Evolutionary conservation across 1,140 invertebrate species (phyloP), one percentile per base, ranked within the genome.

Genomic region (Ips typographus): DNA sequence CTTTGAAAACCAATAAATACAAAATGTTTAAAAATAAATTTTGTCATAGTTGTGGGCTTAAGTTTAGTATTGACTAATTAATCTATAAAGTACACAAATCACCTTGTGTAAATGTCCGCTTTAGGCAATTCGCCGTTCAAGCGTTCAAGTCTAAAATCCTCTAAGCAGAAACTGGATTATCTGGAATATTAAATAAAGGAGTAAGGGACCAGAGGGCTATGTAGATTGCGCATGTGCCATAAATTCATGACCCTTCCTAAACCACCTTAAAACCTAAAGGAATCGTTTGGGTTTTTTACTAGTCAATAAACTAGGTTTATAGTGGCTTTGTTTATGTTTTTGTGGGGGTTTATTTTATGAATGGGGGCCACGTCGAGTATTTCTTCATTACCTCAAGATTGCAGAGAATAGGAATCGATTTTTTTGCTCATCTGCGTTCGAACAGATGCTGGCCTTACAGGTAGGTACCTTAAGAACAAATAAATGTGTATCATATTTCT

Each of bases 401-500:
- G 44, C 7, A 49, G 44, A 8, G 22, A 49, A 6, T 49, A 8
- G 6, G 44, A 8, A 49, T 49, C 44, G 44, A 49, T 22, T 6
- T 49, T 49, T 22, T 49, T 49, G 44, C 44, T 49, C 22, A 8
- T 3, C 44, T 49, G 44, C 22, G 22, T 49, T 22, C 1, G 22
- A 22, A 49, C 7, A 8, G 44, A 49, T 49, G 22, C 22, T 22
- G 22, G 44, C 7, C 44, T 22, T 49, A 49, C 44, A 49, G 44
- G 6, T 8, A 49, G 44, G 44, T 49, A 49, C 7, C 6, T 49
- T 49, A 22, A 49, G 44, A 49, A 3, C 7, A 49, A 49, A 49
- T 49, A 49, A 49, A 49, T 49, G 44, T 49, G 44, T 49, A 49
- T 49, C 44, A 49, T 49, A 49, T 3, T 8, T 49, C 22, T 6